Evolutionary conservation across 1,140 invertebrate species (phyloP).

Genomic region (Sycobia sp.): DNA sequence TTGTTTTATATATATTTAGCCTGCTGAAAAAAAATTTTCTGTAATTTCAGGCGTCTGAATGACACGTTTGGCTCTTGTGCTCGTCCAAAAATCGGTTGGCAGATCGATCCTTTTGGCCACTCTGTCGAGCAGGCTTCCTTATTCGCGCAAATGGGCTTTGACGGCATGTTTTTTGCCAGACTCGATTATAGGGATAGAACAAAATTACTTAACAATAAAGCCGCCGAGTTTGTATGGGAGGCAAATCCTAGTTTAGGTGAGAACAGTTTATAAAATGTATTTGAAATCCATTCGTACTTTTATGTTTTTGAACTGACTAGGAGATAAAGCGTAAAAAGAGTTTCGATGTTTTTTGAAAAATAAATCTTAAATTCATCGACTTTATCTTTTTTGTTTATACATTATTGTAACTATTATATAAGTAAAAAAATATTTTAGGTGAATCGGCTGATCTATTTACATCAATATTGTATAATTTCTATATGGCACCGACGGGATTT

Average conservation of each 20-base stretch:
- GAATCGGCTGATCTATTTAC: slow-evolving; percentile 71
- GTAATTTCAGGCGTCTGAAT: slow-evolving; percentile 70
- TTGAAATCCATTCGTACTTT: too few relatives aligned
- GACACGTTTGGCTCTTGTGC: slow-evolving; percentile 85
- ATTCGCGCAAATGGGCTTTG: slow-evolving; percentile 82
- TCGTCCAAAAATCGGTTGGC: slow-evolving; percentile 83
- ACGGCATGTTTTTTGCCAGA: slow-evolving; percentile 86
- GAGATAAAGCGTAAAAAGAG: too few relatives aligned
- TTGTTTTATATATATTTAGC: too few relatives aligned
- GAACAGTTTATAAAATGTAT: too few relatives aligned
- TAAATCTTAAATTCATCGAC: too few relatives aligned
- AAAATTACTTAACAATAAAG: slow-evolving; percentile 66
- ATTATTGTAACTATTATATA: too few relatives aligned
- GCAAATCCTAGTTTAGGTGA: slow-evolving; percentile 72
- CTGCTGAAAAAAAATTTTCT: too few relatives aligned
- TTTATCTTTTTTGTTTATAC: too few relatives aligned
- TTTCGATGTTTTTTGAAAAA: too few relatives aligned
- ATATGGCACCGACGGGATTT: slow-evolving; percentile 83
- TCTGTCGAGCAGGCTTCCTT: slow-evolving; percentile 86
- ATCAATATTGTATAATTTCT: slow-evolving; percentile 76
- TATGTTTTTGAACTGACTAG: too few relatives aligned
- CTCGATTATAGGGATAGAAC: slow-evolving; percentile 87
- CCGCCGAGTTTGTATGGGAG: slow-evolving; percentile 87
- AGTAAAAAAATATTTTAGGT: slow-evolving; percentile 49
- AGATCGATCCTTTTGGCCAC: slow-evolving; percentile 94